Evolutionary conservation across 2,113 vertebrate species (phyloP), one percentile per base, ranked within the genome.

Genomic region (Caretta caretta): DNA sequence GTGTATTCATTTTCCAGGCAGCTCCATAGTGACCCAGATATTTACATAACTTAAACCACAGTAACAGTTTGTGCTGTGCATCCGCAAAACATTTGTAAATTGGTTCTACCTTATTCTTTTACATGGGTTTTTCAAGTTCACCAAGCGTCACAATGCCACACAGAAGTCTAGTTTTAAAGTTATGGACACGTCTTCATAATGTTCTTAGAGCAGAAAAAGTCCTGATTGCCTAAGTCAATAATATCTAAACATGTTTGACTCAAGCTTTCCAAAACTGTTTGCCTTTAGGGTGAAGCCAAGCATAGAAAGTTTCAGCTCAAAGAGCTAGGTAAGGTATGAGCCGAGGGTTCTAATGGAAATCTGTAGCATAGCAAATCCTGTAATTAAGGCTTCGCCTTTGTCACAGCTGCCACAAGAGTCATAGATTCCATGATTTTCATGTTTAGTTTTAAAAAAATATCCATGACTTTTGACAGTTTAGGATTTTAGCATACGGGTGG

Each of bases 401-500:
- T 84, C n/a, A 90, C 59, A 85, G 59, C 17, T 86, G 90, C 49
- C 90, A 86, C 78, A 1, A 1, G 38, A 93, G 83, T 42, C 49
- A 92, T 3, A 56, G 85, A 92, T 89, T 56, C 89, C 90, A 84
- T 24, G 62, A 48, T 46, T 78, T 78, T 72, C 65, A 72, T 72
- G 14, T 38, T 76, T 76, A 48, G 5, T 27, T 42, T 87, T 31
- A 86, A 93, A 86, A 80, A 29, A 87, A 42, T 3, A n/a, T 90
- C 93, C 91, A 53, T 93, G 92, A 86, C 88, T 93, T 78, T 38
- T 76, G 89, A 91, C 89, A 89, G 62, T 87, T 94, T 1, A 3
- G 89, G 87, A 95, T 93, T 20, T 92, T 76, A 86, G 51, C 59
- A 50, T 35, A 96, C 94, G 81, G 90, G 95, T 94, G 89, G 76